A percentile compares a stretch with the other conserved stretches of the same genome.
Conservation (phyloP, 2,888 invertebrate genomes). For the Rotaria macrura region DNA sequence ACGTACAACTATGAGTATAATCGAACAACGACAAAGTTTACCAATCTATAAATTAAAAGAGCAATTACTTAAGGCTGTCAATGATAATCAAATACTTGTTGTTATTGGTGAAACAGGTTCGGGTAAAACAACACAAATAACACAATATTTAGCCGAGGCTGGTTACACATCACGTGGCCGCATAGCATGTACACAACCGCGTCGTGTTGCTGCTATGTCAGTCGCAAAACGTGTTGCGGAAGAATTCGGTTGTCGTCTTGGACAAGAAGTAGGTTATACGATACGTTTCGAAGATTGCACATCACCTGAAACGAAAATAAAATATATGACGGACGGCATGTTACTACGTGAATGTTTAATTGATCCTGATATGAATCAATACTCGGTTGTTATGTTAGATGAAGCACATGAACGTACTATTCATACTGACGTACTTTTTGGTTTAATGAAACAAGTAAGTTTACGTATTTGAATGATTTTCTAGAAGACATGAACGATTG, state of each 20-base stretch:
- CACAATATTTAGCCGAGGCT: conserved; percentile 89
- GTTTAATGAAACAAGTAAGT: conserved; percentile 51
- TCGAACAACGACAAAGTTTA: conserved; percentile 86
- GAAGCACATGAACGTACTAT: conserved; percentile 98
- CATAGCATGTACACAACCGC: conserved; percentile 57
- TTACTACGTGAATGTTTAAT: conserved; percentile 86
- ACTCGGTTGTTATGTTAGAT: conserved; percentile 94
- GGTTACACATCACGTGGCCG: conserved; percentile 80
- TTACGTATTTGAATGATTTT: no score
- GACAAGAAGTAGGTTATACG: conserved; percentile 88
- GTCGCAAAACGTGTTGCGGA: no score
- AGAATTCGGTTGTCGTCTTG: conserved; percentile 90
- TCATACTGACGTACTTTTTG: conserved; percentile 94
- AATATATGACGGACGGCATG: conserved; percentile 99
- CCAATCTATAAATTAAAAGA: conserved; percentile 92
- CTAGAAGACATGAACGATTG: no score
- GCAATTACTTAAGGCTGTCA: conserved; percentile 82
- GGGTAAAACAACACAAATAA: conserved; percentile 97
- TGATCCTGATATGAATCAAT: conserved; percentile 75
- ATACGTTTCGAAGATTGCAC: conserved; percentile 99
- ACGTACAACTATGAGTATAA: no score
- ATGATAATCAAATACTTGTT: conserved; percentile 83
- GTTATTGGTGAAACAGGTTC: conserved; percentile 93
- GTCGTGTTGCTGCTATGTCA: no score
- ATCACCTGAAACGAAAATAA: conserved; percentile 87